Base-by-base conservation (phyloP, 2,113 vertebrate genomes). In the Rhinolophus sinicus region DNA sequence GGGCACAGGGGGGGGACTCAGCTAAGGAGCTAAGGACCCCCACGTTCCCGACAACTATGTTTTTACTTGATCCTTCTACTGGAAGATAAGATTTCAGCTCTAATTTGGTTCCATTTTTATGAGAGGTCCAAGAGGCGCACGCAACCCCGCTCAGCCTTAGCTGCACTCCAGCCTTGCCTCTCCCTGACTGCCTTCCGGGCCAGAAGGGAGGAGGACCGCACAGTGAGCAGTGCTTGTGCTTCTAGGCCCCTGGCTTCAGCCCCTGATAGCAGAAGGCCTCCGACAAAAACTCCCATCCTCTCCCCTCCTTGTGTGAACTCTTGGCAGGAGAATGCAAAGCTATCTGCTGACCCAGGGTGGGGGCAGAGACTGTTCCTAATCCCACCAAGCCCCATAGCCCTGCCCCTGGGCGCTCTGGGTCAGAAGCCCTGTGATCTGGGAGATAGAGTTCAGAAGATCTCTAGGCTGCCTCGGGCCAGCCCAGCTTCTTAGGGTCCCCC, bases 321-420 rank as follows among this genome's bases (percentile, higher is more conserved):
- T 97, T 97, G 98, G 97, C 96, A 83, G 80, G 60, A 97, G 83
- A 65, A 87, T 94, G 82, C 40, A 62, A 69, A 97, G 85, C 92
- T 90, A 90, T 97, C 96, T 97, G 97, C 91, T 97, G 95, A 93
- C 82, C 96, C 91, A 91, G 97, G 85, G 93, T 97, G 75, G 92
- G 88, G 93, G 83, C 95, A 67, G 81, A 90, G 65, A 73, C 56
- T 33, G 47, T 76, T 96, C 84, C 93, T 58, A 73, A 85, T 73
- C 90, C 95, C n/a, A 1, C 90, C 90, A 73, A 95, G 65, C 62
- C 47, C 83, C 52, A 33, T 9, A 52, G 83, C 92, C 81, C 78
- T 92, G 83, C 64, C 95, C 72, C 38, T 50, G 47, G 40, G 40
- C 5, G 40, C 40, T 44, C 40, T 44, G 40, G 40, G 40, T 44